Base-by-base conservation (phyloP, 2,113 vertebrate genomes). In the Trematomus loennbergii region DNA sequence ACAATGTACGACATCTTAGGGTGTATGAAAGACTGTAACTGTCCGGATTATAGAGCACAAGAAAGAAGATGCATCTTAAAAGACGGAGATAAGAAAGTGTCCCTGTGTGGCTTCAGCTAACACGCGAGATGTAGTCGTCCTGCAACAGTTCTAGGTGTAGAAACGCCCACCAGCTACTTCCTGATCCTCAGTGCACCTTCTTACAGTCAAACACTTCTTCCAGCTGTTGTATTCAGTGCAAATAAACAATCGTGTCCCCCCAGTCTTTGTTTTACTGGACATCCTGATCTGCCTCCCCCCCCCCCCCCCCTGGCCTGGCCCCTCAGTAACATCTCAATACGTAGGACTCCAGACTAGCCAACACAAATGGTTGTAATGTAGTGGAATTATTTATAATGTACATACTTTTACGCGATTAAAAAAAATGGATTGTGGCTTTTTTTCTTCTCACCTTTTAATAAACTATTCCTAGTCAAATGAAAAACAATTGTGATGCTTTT, bases 341-440 rank as follows among this genome's bases (percentile, higher is more conserved):
- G 55, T 90, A 85, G 85, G 86, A 83, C 63, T 84, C 76, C 74
- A 70, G 82, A 84, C 80, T 91, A 92, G 89, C 63, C 76, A 77
- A 80, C 82, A 84, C 43, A 88, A 89, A 79, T 73, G 78, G 82
- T 81, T 94, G 91, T 93, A 82, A 89, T 88, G 90, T 94, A 91
- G 93, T 91, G 68, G 79, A 91, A 85, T 92, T 94, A 94, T 95
- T 95, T 95, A 95, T 95, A 93, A 92, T 95, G 94, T 95, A 94
- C 75, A 94, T 94, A 94, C 82, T 94, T 94, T 93, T 89, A 89
- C 90, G 78, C 86, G 87, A 83, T 91, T 88, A 86, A 92, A 83
- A 81, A 60, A 91, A 91, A 88, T 87, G 85, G 75, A 81, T 89
- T 91, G 92, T 94, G 92, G 85, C 85, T 87, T 92, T 93, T 92